phyloP scores from a whole-genome alignment of 2,888 invertebrate genomes.

The Dryobota labecula region DNA sequence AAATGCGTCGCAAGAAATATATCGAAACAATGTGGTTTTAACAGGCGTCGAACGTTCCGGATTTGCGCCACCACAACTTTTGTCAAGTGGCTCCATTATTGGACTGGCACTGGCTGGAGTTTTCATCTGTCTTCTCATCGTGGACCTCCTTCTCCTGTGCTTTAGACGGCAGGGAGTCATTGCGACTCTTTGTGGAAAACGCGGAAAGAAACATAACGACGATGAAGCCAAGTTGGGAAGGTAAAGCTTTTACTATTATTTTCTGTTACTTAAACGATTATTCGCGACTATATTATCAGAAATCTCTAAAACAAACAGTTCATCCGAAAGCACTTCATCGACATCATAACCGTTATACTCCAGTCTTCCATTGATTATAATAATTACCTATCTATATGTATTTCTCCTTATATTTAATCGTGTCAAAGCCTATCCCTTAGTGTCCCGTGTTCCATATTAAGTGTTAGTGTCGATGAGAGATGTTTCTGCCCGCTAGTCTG shows the following conservation, averaged over 20 bases:
- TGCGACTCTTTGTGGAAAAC: conserved; percentile 92
- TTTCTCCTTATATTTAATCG: conserved; percentile 66
- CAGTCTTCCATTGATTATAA: conserved; percentile 65
- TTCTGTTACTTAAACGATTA: conserved; percentile 5
- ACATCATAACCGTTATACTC: conserved; percentile 73
- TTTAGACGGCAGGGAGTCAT: conserved; percentile 92
- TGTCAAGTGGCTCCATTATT: conserved; percentile 95
- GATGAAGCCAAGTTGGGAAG: conserved; percentile 96
- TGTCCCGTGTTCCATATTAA: conserved; percentile 70
- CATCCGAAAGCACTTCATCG: conserved; percentile 79
- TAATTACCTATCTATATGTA: conserved; percentile 67
- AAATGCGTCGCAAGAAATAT: conserved; percentile 35
- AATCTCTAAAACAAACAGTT: conserved; percentile 57
- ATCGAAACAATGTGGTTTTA: conserved; percentile 67
- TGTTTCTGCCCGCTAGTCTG: conserved; percentile 94
- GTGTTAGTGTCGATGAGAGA: conserved; percentile 90
- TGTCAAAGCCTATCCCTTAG: conserved; percentile 64
- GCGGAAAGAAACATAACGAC: conserved; percentile 93
- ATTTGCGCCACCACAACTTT: conserved; percentile 88
- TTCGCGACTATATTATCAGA: conserved; percentile 36
- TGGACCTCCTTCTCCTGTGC: conserved; percentile 96
- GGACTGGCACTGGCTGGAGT: conserved; percentile 96
- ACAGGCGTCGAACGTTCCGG: conserved; percentile 87
- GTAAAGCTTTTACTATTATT: conserved; percentile 85
- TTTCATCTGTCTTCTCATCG: conserved; percentile 94